Evolutionary conservation across 1,140 invertebrate genomes (phyloP).

Genomic region (Zaprionus gabonicus): DNA sequence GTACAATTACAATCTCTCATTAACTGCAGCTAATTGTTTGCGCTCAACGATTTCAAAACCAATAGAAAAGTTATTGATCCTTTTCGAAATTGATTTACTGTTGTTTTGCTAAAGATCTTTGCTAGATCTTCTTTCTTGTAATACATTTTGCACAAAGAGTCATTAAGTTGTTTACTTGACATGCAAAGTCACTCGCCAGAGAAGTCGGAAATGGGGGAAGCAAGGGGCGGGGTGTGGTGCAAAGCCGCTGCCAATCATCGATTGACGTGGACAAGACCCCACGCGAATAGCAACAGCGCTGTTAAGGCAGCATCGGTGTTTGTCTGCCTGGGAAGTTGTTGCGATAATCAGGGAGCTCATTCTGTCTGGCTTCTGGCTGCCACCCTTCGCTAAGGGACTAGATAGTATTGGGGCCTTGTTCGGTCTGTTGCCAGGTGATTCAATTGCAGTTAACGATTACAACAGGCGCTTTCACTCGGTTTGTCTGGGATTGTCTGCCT

Average conservation of each 20-base stretch:
- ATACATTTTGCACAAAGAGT: constrained; percentile 13
- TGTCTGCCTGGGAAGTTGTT: not conserved
- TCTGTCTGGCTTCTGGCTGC: not conserved
- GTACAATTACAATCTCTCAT: not conserved
- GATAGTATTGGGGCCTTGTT: not conserved
- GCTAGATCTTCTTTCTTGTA: not conserved
- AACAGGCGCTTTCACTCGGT: constrained; percentile 41
- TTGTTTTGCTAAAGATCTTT: not conserved
- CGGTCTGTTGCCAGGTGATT: constrained; percentile 57
- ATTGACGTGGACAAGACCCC: constrained; percentile 41
- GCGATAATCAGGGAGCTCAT: not conserved
- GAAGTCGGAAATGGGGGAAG: not conserved
- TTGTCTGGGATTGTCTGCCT: constrained; percentile 16
- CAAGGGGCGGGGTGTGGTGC: not conserved
- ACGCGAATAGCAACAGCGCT: constrained; percentile 16
- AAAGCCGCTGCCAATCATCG: not conserved
- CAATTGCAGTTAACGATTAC: constrained; percentile 41
- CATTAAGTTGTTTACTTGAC: constrained; percentile 65
- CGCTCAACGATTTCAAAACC: not conserved
- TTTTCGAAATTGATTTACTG: not conserved
- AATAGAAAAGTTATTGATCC: constrained; percentile 4
- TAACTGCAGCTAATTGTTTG: not conserved
- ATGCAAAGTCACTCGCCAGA: constrained; percentile 23
- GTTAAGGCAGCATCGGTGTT: not conserved
- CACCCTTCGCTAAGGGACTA: not conserved